A percentile compares a stretch with the other conserved stretches of the same genome.
Evolutionary conservation across 1,140 invertebrate species (phyloP).

Genomic region (Orchesella cincta): DNA sequence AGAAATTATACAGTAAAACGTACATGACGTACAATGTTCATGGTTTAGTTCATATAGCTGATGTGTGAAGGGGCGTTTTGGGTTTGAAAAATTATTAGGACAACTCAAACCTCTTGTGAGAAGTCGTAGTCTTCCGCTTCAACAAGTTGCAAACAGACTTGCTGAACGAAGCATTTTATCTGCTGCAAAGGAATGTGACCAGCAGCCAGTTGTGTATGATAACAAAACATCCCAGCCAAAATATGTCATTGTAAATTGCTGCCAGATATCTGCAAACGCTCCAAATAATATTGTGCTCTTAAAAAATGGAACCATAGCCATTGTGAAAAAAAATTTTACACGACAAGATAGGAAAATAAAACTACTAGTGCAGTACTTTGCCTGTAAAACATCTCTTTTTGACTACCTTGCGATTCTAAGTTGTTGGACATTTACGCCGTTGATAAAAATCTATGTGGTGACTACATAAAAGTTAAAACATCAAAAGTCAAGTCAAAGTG

Average conservation of each 20-base stretch:
- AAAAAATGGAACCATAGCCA: not conserved
- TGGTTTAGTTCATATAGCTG: constrained; percentile 50
- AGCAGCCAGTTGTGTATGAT: not conserved
- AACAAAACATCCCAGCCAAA: not conserved
- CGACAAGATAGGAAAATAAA: not conserved
- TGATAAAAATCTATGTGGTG: not conserved
- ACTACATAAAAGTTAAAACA: not conserved
- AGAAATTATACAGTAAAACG: not conserved
- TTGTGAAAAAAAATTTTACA: not conserved
- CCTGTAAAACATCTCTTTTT: not conserved
- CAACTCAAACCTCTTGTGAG: constrained; percentile 51
- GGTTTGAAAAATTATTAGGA: constrained; percentile 44
- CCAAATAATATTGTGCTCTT: not conserved
- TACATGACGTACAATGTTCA: constrained; percentile 53
- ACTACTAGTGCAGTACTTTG: not conserved
- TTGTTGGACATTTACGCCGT: not conserved
- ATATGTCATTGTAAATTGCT: not conserved
- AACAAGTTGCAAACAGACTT: constrained; percentile 5
- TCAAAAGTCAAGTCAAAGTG: not conserved
- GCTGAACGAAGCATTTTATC: not conserved
- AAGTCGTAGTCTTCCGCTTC: not conserved
- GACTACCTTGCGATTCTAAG: not conserved
- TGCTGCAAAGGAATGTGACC: not conserved
- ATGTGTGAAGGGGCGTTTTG: too few relatives aligned
- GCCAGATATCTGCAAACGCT: not conserved